Base-by-base conservation (phyloP, 2,797 vertebrate species). In the Coregonus sp. region DNA sequence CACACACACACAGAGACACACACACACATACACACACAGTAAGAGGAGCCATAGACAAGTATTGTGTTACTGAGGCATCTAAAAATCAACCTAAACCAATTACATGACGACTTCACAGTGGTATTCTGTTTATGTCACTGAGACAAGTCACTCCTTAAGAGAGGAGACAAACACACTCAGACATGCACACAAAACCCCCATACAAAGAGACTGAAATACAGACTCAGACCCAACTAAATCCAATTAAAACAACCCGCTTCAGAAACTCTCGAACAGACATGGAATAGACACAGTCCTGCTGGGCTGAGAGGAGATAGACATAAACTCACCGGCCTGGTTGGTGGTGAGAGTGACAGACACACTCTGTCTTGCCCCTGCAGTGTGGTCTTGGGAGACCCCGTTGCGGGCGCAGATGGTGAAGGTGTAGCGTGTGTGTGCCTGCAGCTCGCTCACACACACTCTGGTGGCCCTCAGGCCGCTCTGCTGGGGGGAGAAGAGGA, bases 371-470 rank as follows among this genome's bases (percentile, higher is more conserved):
- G 94, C 94, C 81, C 94, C 96, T 18, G 96, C 95, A 20, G 95
- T 96, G 16, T 87, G 85, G 83, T 81, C 82, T 68, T 94, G 96
- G 79, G 98, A 98, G 70, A 99, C 98, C 73, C 98, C 98, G 2
- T 99, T 99, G 86, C 94, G 93, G 0, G 97, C 96, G 86, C 96
- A 96, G 74, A 99, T 96, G 81, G 98, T 96, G 84, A 99, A 99
- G 29, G 97, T 98, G 90, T 99, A 99, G 91, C 96, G 97, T 0
- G 97, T 98, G 89, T 99, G 98, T 1, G 98, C 97, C 82, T 97
- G 90, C 75, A 99, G 97, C 90, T 99, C 97, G 0, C 96, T 99
- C 88, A 99, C 98, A 73, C 97, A 97, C 86, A 99, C 96, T 75
- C 94, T 95, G 76, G 95, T 97, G 78, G 91, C 85, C 76, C 87